Evolutionary conservation across 2,888 invertebrate genomes (phyloP), one percentile per base, ranked within the genome.

Genomic region (Drosophila incognita): DNA sequence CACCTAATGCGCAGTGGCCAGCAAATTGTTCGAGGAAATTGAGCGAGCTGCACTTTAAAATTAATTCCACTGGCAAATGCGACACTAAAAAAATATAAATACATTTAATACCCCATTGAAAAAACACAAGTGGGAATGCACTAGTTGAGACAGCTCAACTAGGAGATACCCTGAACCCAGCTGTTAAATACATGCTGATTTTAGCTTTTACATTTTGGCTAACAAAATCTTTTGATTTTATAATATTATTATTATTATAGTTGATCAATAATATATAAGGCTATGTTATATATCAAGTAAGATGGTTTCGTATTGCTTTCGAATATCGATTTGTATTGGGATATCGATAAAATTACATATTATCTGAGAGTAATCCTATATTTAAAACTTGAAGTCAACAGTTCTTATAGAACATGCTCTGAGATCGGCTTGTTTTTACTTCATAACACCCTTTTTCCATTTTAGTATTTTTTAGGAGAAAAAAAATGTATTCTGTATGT

Each of bases 11-110:
- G 66, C 66, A 64, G 52, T 40, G 63, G 83, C 66, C 74, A 72
- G 79, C 86, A 83, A 83, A 85, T 82, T 62, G 80, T 85, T 83
- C 73, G 71, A 83, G 87, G 89, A 83, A 83, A 83, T 88, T 86
- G 77, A 83, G 89, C 74, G 77, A 77, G 74, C 81, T 88, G 77
- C 81, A 82, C 86, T 83, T 38, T 69, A 69, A 82, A 74, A 46
- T 74, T 72, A 79, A 80, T 69, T 75, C 75, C 66, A 38, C 69
- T 66, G 66, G 49, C 65, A 58, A 69, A 62, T 67, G 62, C 71
- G 75, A 67, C 67, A 54, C 67, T 61, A 78, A 66, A 85, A 79
- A 84, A 80, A 69, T 71, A 76, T 88, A 78, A 83, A 88, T 83
- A 88, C 75, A 86, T 86, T 88, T 74, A 86, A 83, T 86, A 75